A percentile compares a stretch with the other conserved stretches of the same genome.
Evolutionary conservation across 2,113 vertebrate species (phyloP).

Genomic region (Sapajus apella): DNA sequence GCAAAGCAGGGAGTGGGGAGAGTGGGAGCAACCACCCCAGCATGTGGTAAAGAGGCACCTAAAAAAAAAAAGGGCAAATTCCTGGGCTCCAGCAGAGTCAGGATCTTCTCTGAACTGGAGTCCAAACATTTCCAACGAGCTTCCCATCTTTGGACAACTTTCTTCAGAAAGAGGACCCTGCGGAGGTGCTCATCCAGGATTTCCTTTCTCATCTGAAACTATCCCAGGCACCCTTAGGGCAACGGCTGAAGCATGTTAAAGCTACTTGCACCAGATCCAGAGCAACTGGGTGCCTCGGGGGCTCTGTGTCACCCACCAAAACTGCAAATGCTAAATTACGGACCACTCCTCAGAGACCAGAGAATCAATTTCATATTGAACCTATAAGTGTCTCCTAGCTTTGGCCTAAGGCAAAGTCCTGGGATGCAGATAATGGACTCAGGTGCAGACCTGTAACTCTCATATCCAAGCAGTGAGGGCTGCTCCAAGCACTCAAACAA

Average conservation of each 20-base stretch:
- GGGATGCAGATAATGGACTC: neutral
- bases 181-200: neutral
- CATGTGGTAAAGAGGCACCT: neutral
- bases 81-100: neutral
- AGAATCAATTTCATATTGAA: neutral
- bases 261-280: neutral
- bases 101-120: neutral
- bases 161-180: neutral
- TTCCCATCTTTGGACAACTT: neutral
- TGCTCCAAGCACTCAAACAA: neutral
- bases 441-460: neutral
- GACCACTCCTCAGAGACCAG: neutral
- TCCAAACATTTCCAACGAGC: neutral
- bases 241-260: neutral
- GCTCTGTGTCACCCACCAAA: neutral
- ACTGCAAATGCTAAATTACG: neutral
- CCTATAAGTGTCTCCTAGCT: neutral
- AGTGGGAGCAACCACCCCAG: neutral
- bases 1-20: too few relatives aligned
- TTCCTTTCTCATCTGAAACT: neutral
- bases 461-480: neutral
- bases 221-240: neutral
- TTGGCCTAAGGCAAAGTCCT: neutral
- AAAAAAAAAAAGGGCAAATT: neutral
- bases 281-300: too few relatives aligned